Conservation (phyloP, 2,888 invertebrate genomes). For the Rhingia campestris region DNA sequence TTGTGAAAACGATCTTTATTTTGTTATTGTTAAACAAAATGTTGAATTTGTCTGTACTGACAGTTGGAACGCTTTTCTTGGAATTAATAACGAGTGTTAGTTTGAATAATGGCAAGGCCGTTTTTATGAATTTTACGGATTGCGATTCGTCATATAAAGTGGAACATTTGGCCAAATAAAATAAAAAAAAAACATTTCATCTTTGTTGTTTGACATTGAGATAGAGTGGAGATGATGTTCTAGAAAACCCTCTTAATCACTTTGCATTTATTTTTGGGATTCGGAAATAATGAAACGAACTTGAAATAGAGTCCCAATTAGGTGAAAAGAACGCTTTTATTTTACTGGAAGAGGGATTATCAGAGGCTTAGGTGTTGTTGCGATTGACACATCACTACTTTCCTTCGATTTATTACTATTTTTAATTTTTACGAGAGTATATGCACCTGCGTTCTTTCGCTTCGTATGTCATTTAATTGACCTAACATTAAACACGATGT, state of each 20-base stretch:
- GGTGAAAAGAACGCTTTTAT: too few species aligned
- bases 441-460: too few species aligned
- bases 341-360: too few species aligned
- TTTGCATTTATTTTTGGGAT: neutral
- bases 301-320: too few species aligned
- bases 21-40: too few species aligned
- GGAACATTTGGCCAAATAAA: slow-evolving; percentile 8
- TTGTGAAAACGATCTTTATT: too few species aligned
- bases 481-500: too few species aligned
- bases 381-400: too few species aligned
- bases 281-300: neutral
- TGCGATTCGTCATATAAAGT: slow-evolving; percentile 10
- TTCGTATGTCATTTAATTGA: too few species aligned
- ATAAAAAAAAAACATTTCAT: neutral
- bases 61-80: neutral
- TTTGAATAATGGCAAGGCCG: slow-evolving; percentile 14
- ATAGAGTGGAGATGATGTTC: neutral
- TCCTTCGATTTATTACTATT: too few species aligned
- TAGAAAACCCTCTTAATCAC: neutral
- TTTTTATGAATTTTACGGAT: neutral
- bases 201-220: slow-evolving; percentile 6
- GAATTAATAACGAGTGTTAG: neutral
- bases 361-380: too few species aligned
- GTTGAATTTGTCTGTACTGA: slow-evolving; percentile 7
- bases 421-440: too few species aligned